Conservation (phyloP, 2,797 vertebrate genomes). For the Anabas testudineus region DNA sequence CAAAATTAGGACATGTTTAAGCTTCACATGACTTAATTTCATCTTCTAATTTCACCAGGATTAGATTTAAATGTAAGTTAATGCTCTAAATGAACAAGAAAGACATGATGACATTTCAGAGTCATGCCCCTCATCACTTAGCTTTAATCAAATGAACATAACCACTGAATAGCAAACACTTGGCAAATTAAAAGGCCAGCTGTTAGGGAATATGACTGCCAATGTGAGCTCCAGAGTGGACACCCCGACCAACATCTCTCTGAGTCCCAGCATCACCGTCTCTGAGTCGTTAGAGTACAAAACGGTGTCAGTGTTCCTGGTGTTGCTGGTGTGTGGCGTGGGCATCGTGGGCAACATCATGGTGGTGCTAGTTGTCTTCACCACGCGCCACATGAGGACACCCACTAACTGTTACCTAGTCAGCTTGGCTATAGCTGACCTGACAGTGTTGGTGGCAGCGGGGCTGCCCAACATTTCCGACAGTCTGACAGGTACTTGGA, state of each 20-base stretch:
- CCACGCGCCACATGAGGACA: conserved; percentile 85
- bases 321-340: conserved; percentile 84
- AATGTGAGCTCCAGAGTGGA: conserved; percentile 80
- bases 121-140: neutral
- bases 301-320: conserved; percentile 85
- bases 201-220: conserved; percentile 71
- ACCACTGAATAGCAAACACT: neutral
- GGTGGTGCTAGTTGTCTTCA: conserved; percentile 89
- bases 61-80: conserved; percentile 2
- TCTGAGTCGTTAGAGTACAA: conserved; percentile 83
- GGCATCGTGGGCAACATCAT: conserved; percentile 89
- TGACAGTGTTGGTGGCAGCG: conserved; percentile 85
- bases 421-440: conserved; percentile 87
- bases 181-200: neutral
- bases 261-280: conserved; percentile 59
- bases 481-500: conserved; percentile 86
- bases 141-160: conserved; percentile 14
- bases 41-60: neutral
- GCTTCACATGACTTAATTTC: neutral
- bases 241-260: conserved; percentile 83
- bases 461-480: conserved; percentile 87
- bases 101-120: conserved; percentile 13
- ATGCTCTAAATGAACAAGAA: conserved; percentile 32
- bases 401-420: conserved; percentile 90
- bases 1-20: neutral